Conservation (phyloP, 2,113 vertebrate species). For the Notarius lentiginosus region DNA sequence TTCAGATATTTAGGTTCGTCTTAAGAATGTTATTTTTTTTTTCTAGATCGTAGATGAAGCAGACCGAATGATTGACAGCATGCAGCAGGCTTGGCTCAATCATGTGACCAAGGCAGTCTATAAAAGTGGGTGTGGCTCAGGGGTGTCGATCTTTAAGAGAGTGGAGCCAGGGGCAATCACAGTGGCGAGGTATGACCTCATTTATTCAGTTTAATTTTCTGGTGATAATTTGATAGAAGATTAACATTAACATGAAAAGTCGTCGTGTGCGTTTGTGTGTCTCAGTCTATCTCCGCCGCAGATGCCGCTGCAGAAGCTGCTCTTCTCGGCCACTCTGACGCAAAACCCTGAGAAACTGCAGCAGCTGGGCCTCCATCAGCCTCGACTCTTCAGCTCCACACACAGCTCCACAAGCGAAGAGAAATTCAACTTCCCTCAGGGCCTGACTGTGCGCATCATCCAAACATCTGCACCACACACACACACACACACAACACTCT, state of each 20-base stretch:
- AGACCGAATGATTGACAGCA: conserved; percentile 93
- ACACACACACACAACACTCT: not conserved
- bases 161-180: conserved; percentile 71
- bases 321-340: conserved; percentile 94
- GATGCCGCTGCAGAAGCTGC: conserved; percentile 90
- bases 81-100: conserved; percentile 91
- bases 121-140: conserved; percentile 42
- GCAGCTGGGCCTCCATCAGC: conserved; percentile 85
- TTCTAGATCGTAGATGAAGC: conserved; percentile 89
- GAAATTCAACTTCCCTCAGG: conserved; percentile 80
- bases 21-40: not conserved
- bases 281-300: conserved; percentile 79
- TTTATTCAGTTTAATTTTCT: not conserved
- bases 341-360: conserved; percentile 94
- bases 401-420: conserved; percentile 52
- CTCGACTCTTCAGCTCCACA: conserved; percentile 83
- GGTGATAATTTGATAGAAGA: too few relatives aligned
- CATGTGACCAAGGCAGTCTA: conserved; percentile 81
- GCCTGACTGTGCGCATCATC: conserved; percentile 77
- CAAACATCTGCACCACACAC: not conserved
- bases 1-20: not conserved
- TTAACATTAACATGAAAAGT: not conserved
- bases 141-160: conserved; percentile 71
- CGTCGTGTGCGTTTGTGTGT: conserved; percentile 20
- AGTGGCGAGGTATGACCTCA: conserved; percentile 78